Base-by-base conservation (phyloP, 2,888 invertebrate species). In the Coleophora deauratella region DNA sequence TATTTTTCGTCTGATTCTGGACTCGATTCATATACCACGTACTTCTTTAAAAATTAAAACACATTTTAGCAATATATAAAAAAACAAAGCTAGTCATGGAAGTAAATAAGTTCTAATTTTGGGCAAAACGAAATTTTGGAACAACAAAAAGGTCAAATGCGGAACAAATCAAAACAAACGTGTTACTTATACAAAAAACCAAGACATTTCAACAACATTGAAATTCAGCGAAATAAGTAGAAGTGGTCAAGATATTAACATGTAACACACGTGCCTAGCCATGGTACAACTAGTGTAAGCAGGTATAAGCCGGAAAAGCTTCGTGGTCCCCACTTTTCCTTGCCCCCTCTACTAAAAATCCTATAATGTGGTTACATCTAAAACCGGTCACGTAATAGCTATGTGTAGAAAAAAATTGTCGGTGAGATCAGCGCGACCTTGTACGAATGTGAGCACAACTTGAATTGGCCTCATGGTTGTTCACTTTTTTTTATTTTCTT, bases 341-440 rank as follows among this genome's bases (percentile, higher is more conserved):
- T 45, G 41, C 21, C 21, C 21, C 21, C 6, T 21, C 49, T 46
- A 46, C 43, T 49, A 46, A 45, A 46, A 49, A 49, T 55, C 50
- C 52, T 50, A 55, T 57, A 58, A 51, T 48, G 38, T 46, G 45
- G 37, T 46, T 46, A 46, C 64, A 45, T 65, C 58, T 66, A 40
- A 62, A 79, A 59, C 49, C 58, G 51, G 69, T 59, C 59, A 57
- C 50, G 51, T 77, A 59, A 71, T 66, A 71, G 54, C 62, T 52
- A 49, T 57, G 50, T 63, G 64, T 62, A 72, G 51, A 72, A 77
- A 78, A 79, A 74, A 67, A 63, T 67, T 59, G 60, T 46, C 58
- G 72, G 74, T 84, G 82, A 82, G 80, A 80, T 84, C 82, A 82
- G 62, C 71, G 45, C 54, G 74, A 58, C 82, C 82, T 82, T 82